Evolutionary conservation across 2,797 vertebrate genomes (phyloP).

Genomic region (Pseudochaenichthys georgianus): DNA sequence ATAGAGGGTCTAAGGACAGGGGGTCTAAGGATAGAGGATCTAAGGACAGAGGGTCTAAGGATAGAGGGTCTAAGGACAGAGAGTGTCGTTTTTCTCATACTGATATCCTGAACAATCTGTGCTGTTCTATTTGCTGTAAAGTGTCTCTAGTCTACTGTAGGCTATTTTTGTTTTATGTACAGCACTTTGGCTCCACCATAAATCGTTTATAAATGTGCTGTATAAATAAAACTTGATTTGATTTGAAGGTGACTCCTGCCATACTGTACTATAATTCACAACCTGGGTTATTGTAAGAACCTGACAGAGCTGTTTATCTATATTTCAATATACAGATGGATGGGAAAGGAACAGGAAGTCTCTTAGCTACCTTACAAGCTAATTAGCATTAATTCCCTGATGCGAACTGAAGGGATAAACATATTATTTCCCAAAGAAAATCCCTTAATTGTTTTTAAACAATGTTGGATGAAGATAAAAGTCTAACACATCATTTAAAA

Average conservation of each 20-base stretch:
- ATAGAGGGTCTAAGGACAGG: no score
- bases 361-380: neutral
- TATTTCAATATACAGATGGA: neutral
- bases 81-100: no score
- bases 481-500: neutral
- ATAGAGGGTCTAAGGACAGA: no score
- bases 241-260: accelerated
- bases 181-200: no score
- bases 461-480: neutral
- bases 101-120: no score
- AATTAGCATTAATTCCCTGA: neutral
- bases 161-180: no score
- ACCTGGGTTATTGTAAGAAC: neutral
- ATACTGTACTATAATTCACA: neutral
- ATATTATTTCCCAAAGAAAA: neutral
- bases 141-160: no score
- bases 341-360: neutral
- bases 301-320: neutral
- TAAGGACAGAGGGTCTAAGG: no score
- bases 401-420: neutral
- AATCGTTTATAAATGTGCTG: no score
- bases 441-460: neutral
- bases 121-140: no score
- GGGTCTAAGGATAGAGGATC: no score
- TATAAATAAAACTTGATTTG: no score